Base-by-base conservation (phyloP, 53 echinoderm and acorn worm species). In the Paracentrotus lividus region DNA sequence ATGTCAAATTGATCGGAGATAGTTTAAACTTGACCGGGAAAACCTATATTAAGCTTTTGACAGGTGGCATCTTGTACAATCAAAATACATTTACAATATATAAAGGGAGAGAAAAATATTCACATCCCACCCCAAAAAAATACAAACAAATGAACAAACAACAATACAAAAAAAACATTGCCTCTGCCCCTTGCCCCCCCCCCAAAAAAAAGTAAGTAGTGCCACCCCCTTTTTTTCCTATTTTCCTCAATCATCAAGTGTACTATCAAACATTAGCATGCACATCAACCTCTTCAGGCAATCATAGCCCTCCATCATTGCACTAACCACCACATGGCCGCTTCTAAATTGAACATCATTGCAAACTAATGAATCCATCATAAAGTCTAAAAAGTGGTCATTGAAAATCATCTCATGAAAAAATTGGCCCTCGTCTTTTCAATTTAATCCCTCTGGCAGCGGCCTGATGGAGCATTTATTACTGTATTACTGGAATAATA, bases 401-500 rank as follows among this genome's bases (percentile, higher is more conserved):
- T 81, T 44, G 24, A 81, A 81, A 47, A 81, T 81, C 81, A 81
- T 81, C 49, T 20, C 81, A 27, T 1, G 26, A 26, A 47, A 81
- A 47, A 81, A 45, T 81, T 24, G 81, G 45, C 44, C 78, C 81
- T 81, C 81, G 81, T 81, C 49, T 81, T 47, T 45, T 47, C 81
- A 81, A 81, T 81, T 81, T 81, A 45, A n/a, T 81, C 76, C 44
- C 81, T 47, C 47, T 5, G 49, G 81, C 47, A 6, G 45, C 47
- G 81, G 81, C 81, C 45, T 23, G 81, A 47, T 81, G 42, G 47
- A 81, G 81, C 81, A 81, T 26, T 81, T 81, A 81, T 81, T 81
- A 81, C 81, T 27, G 47, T 81, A 81, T 81, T 81, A 47, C 16
- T 44, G 24, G 24, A 45, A 76, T 76, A 76, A 76, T 76, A 42